Evolutionary conservation across 1,140 invertebrate genomes (phyloP), one percentile per base, ranked within the genome.

Genomic region (Epicauta chinensis): DNA sequence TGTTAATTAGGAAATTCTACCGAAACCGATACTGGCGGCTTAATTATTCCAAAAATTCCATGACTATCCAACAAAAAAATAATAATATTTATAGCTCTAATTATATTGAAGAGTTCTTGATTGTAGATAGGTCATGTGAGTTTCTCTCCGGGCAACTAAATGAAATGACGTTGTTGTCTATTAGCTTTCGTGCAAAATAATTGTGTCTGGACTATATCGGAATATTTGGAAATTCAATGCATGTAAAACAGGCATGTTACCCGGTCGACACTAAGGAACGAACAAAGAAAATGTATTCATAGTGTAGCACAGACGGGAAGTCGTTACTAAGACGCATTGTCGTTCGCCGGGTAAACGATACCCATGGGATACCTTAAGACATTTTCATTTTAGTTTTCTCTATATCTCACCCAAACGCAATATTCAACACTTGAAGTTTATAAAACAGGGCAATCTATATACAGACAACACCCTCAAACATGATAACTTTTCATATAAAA

Each of bases 231-330:
- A 64, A 64, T 64, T 66, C 62, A 64, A 66, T 66, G 64, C 64
- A 66, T 66, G 59, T 63, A 63, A 66, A 66, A 51, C 59, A 66
- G 64, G 55, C 40, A 38, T 49, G 46, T 49, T 40, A 39, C 46
- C 30, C 31, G 49, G 49, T 42, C 30, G 41, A 51, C 49, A 36
- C 50, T 47, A 55, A 59, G 56, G 55, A 61, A 54, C 59, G 59
- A 61, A 63, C 63, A 63, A 61, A 59, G 58, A 60, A 60, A 66
- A 66, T 66, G 60, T 66, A 66, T 66, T 66, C 65, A 66, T 66
- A 56, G 60, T 60, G 55, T 63, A 59, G 62, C 56, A 60, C 59
- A 61, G 63, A 60, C 63, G 59, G 63, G 57, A 66, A 66, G 63
- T 64, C 65, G 56, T 66, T 65, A 53, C 56, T 53, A 63, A 66